A percentile compares a stretch with the other conserved stretches of the same genome.
phyloP scores from a whole-genome alignment of 2,113 vertebrate species.

The Leptosomus discolor region DNA sequence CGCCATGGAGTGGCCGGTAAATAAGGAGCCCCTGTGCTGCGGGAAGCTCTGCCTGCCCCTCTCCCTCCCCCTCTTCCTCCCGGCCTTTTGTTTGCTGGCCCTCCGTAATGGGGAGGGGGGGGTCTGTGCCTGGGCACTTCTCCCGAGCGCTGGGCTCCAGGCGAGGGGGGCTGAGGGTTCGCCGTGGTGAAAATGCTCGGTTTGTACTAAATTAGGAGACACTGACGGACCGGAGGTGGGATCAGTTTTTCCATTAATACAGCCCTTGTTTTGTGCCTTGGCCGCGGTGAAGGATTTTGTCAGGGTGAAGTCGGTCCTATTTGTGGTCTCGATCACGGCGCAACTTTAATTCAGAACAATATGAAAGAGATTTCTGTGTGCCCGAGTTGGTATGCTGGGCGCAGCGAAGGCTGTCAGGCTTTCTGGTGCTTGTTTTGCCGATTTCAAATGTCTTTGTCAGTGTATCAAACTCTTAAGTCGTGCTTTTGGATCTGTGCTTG shows the following conservation, averaged over 20 bases:
- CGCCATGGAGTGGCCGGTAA: background rate
- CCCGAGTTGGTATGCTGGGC: background rate
- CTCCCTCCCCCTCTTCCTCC: background rate
- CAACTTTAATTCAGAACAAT: background rate
- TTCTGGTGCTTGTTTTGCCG: background rate
- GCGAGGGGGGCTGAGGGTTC: background rate
- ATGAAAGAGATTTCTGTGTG: background rate
- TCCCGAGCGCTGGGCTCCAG: background rate
- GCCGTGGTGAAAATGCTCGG: background rate
- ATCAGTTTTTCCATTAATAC: constrained; percentile 53
- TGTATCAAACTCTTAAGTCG: background rate
- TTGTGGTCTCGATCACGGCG: background rate
- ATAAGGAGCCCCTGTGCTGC: background rate
- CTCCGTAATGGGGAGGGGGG: background rate
- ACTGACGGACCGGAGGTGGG: constrained; percentile 46
- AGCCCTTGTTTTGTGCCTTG: constrained; percentile 53
- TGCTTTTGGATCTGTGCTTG: background rate
- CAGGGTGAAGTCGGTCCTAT: background rate
- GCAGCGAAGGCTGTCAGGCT: background rate
- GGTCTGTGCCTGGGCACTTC: background rate
- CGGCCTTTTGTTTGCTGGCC: constrained; percentile 25
- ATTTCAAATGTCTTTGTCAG: background rate
- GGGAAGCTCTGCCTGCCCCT: background rate
- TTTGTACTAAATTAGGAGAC: constrained; percentile 42
- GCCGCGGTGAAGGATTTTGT: background rate